phyloP scores from a whole-genome alignment of 2,797 vertebrate genomes.

The Epinephelus malabaricus region DNA sequence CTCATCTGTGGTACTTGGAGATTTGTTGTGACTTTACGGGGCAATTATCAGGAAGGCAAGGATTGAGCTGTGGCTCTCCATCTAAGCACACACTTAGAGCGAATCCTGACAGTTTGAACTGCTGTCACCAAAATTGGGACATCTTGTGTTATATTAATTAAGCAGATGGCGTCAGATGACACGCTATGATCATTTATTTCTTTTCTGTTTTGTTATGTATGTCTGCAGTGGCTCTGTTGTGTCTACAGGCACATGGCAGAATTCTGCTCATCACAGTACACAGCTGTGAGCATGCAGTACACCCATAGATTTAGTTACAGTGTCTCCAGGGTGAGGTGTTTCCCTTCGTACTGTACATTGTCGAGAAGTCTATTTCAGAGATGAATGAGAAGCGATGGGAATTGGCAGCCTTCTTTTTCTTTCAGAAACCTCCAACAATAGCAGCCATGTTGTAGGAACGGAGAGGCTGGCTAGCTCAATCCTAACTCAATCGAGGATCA shows the following conservation, averaged over 20 bases:
- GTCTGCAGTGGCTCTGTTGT: conserved; percentile 13
- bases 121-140: background rate
- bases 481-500: conserved; percentile 79
- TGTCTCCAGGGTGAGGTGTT: conserved; percentile 1
- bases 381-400: conserved; percentile 15
- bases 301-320: conserved; percentile 9
- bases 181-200: conserved; percentile 1
- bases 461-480: conserved; percentile 58
- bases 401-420: conserved; percentile 33
- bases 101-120: background rate
- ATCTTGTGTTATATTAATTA: conserved; percentile 2
- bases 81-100: background rate
- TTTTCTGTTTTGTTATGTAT: conserved; percentile 12
- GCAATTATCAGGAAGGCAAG: conserved; percentile 2
- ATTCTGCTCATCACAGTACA: conserved; percentile 8
- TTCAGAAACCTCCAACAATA: conserved; percentile 47
- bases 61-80: conserved; percentile 14
- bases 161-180: background rate
- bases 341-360: conserved; percentile 24
- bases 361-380: conserved; percentile 25
- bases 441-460: conserved; percentile 29
- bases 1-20: background rate
- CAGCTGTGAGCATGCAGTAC: background rate
- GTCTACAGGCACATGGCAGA: background rate
- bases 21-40: conserved; percentile 12